Conservation (phyloP, 1,140 invertebrate species). For the Chlorops oryzae region DNA sequence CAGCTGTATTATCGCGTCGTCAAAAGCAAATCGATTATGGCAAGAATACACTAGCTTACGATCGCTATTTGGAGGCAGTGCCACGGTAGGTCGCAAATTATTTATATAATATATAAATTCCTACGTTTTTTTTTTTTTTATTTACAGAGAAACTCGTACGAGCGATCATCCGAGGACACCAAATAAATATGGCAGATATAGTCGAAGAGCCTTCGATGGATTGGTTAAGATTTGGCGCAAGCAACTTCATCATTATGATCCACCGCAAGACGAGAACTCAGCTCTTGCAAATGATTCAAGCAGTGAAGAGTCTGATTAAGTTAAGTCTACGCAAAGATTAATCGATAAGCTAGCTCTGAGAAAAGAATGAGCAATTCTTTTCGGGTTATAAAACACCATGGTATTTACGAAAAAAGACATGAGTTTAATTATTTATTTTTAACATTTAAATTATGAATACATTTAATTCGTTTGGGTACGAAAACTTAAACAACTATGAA, state of each 20-base stretch:
- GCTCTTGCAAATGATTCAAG: too few relatives aligned
- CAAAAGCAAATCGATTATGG: slow-evolving; percentile 95
- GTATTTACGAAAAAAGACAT: too few relatives aligned
- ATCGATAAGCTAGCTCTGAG: too few relatives aligned
- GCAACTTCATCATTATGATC: slow-evolving; percentile 77
- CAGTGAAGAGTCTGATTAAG: too few relatives aligned
- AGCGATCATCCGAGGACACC: slow-evolving; percentile 79
- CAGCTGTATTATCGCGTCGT: slow-evolving; percentile 62
- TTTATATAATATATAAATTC: slow-evolving; percentile 5
- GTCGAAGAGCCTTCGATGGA: slow-evolving; percentile 83
- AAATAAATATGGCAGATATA: slow-evolving; percentile 79
- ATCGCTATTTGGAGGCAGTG: slow-evolving; percentile 65
- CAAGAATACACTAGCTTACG: slow-evolving; percentile 86
- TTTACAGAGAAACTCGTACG: slow-evolving; percentile 46
- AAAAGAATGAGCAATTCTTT: too few relatives aligned
- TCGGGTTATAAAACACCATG: too few relatives aligned
- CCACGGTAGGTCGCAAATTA: slow-evolving; percentile 58
- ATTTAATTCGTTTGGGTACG: too few relatives aligned
- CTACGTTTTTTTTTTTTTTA: slow-evolving; percentile 12
- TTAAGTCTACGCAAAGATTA: too few relatives aligned
- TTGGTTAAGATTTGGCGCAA: slow-evolving; percentile 81
- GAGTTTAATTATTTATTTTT: too few relatives aligned
- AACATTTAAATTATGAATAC: too few relatives aligned
- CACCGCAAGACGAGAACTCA: too few relatives aligned
- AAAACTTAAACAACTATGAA: slow-evolving; percentile 11